These are phyloP conservation scores for Agrochola macilenta DNA, from an alignment of 2,888 invertebrate genomes.

Conservation along the genomic window DNA sequence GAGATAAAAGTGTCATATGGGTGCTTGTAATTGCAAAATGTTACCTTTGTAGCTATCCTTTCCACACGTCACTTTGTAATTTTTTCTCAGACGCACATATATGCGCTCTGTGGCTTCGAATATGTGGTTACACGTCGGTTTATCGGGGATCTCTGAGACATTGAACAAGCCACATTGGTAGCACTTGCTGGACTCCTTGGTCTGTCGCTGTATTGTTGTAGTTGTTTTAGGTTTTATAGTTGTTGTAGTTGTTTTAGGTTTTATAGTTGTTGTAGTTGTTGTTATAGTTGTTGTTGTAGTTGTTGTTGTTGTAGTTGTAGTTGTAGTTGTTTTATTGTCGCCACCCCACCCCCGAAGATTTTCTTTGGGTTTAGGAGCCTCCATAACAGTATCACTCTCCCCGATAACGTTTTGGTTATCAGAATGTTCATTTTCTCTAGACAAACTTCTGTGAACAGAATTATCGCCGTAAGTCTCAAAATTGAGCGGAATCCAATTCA, in stretches of 20 bases:
- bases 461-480: neutral
- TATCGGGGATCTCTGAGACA: conserved; percentile 49
- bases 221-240: neutral
- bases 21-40: neutral
- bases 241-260: neutral
- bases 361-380: neutral
- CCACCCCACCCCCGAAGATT: no score
- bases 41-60: conserved; percentile 6
- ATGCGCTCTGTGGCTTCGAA: conserved; percentile 37
- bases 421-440: neutral
- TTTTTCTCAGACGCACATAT: rapidly evolving
- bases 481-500: neutral
- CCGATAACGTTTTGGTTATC: neutral
- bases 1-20: neutral
- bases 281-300: neutral
- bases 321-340: no score
- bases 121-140: conserved; percentile 61
- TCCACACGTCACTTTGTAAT: conserved; percentile 8
- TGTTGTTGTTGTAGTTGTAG: neutral
- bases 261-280: neutral
- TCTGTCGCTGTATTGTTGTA: neutral
- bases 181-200: conserved; percentile 52
- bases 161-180: conserved; percentile 70
- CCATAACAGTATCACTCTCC: neutral
- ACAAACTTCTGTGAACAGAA: neutral